Evolutionary conservation across 2,888 invertebrate species (phyloP), one percentile per base, ranked within the genome.

Genomic region (Aricia artaxerxes): DNA sequence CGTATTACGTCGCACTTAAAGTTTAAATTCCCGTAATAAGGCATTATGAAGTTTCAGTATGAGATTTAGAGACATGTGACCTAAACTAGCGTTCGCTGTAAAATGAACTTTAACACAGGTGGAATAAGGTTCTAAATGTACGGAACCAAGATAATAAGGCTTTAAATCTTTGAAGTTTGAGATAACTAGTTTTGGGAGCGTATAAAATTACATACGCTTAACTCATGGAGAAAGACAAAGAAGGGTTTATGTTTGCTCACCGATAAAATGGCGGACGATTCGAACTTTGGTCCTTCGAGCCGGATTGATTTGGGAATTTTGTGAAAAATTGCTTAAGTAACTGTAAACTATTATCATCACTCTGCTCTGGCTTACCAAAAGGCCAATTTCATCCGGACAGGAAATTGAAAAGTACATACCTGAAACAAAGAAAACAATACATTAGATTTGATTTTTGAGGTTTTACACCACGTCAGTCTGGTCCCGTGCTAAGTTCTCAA

Each of bases 101-200:
- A 69, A 69, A 5, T 35, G 5, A 11, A 35, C 69, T 69, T 35
- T 69, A 31, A 5, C 13, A 13, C 35, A 13, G 9, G 35, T 35
- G 16, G 7, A 11, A 11, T 69, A 69, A 13, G 16, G 69, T 35
- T 38, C 35, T 11, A 13, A 35, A 35, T 69, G 5, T 4, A 35
- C 11, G 0, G 4, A 16, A 1, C 5, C 5, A 35, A 69, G 16
- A 35, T 69, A 69, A 69, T 69, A 69, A 69, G 69, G 69, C 69
- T 35, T 69, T 69, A 69, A 78, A 69, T 69, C 78, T 78, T 78
- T 44, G 35, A 85, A 87, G 85, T 87, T 87, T 81, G 80, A 81
- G 82, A 81, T 83, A 84, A 85, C 86, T 85, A 85, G 84, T 85
- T 86, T 49, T 64, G 83, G 81, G 60, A 81, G 69, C 35, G 24